Conservation (phyloP, 2,888 invertebrate genomes). For the Drosophila infuscata region DNA sequence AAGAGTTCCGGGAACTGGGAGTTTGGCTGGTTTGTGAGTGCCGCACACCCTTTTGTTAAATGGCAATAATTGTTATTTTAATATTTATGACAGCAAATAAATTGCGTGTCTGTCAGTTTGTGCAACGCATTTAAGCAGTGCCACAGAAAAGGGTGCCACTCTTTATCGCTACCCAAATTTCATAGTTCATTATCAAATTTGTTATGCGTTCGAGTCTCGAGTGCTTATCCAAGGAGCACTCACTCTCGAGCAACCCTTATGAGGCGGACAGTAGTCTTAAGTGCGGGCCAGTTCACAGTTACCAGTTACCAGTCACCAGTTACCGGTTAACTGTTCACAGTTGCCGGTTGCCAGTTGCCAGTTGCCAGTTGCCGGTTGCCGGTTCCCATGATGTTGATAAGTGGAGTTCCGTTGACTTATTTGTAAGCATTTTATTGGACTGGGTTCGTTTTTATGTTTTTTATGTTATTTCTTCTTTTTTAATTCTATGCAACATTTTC, state of each 20-base stretch:
- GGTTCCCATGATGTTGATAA: constrained; percentile 65
- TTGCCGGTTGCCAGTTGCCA: constrained; percentile 20
- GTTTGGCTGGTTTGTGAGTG: constrained; percentile 7
- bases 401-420: constrained; percentile 55
- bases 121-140: constrained; percentile 30
- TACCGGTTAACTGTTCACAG: constrained; percentile 5
- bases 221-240: constrained; percentile 37
- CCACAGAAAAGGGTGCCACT: constrained; percentile 28
- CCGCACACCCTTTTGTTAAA: constrained; percentile 50
- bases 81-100: constrained; percentile 80
- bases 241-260: constrained; percentile 52
- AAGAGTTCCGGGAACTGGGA: constrained; percentile 24
- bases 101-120: constrained; percentile 59
- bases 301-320: constrained; percentile 22
- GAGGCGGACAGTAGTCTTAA: constrained; percentile 23
- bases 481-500: constrained; percentile 26
- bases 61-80: constrained; percentile 79
- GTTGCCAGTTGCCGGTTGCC: constrained; percentile 25
- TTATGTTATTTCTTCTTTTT: constrained; percentile 1
- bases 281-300: constrained; percentile 31
- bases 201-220: constrained; percentile 79
- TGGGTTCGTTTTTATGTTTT: constrained; percentile 42
- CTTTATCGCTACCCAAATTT: constrained; percentile 57
- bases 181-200: constrained; percentile 83
- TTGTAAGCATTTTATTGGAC: constrained; percentile 60